A percentile compares a stretch with the other conserved stretches of the same genome.
Evolutionary conservation across 2,888 invertebrate genomes (phyloP).

Genomic region (Kryphioiulus occultus): DNA sequence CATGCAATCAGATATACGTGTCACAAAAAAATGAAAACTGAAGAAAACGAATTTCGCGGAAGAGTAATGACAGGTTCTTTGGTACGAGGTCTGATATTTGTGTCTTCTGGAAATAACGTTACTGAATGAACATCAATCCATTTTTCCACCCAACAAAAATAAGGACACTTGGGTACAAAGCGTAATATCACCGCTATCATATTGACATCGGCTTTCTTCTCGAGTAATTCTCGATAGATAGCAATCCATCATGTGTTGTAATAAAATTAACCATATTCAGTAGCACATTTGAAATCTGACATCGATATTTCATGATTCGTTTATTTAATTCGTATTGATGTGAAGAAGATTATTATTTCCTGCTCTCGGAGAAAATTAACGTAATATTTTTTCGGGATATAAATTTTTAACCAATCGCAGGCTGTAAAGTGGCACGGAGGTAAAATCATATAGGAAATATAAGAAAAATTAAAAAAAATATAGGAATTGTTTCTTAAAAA

Average conservation of each 20-base stretch:
- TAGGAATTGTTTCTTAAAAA: no score
- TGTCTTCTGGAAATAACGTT: not conserved
- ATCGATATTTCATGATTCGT: not conserved
- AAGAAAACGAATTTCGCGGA: not conserved
- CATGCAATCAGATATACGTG: constrained; percentile 9
- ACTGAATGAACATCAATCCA: not conserved
- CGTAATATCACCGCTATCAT: not conserved
- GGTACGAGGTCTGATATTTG: not conserved
- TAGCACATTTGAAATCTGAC: not conserved
- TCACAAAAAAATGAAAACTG: constrained; percentile 18
- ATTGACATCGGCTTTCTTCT: not conserved
- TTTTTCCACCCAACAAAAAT: not conserved
- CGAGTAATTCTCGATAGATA: not conserved
- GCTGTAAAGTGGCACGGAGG: no score
- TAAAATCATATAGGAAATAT: no score
- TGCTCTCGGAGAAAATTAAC: not conserved
- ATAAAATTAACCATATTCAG: not conserved
- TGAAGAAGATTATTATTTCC: not conserved
- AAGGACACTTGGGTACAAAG: not conserved
- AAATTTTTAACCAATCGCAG: no score
- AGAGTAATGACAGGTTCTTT: not conserved
- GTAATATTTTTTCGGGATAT: no score
- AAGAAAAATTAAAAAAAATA: no score
- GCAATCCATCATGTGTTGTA: not conserved
- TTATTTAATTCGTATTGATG: not conserved